Percentiles rank a stretch among this genome's conserved stretches.
Evolutionary conservation across 2,888 invertebrate species (phyloP).

Genomic region (Brachyptera putata): DNA sequence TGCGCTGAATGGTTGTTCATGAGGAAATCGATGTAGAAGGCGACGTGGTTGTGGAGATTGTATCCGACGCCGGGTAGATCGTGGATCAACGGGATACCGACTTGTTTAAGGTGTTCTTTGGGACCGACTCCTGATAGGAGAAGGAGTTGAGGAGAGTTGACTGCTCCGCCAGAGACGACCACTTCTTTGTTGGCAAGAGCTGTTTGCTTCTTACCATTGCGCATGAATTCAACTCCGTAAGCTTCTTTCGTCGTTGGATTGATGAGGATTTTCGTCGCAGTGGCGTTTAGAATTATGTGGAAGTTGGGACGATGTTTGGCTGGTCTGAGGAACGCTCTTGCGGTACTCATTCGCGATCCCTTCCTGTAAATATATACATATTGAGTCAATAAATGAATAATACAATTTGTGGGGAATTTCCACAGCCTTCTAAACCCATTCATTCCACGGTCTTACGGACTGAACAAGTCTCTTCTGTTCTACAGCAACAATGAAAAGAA

Average conservation of each 20-base stretch:
- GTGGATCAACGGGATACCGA: conserved; percentile 56
- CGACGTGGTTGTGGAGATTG: conserved; percentile 66
- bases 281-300: conserved; percentile 58
- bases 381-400: too few species aligned
- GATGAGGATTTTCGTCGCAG: conserved; percentile 55
- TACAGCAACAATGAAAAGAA: too few species aligned
- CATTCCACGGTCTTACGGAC: too few species aligned
- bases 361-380: conserved; percentile 43
- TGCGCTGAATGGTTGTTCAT: conserved; percentile 39
- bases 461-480: too few species aligned
- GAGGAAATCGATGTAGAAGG: conserved; percentile 55
- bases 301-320: conserved; percentile 53
- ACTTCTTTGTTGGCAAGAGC: conserved; percentile 52
- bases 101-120: conserved; percentile 53
- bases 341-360: conserved; percentile 58
- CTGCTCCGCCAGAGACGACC: conserved; percentile 58
- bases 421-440: too few species aligned
- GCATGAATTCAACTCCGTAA: conserved; percentile 55
- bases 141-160: conserved; percentile 64
- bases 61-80: conserved; percentile 65
- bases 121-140: conserved; percentile 65
- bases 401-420: too few species aligned
- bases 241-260: conserved; percentile 51
- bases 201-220: conserved; percentile 39
- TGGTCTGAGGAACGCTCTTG: conserved; percentile 59